phyloP scores from a whole-genome alignment of 2,888 invertebrate genomes.

The Sicus ferrugineus region DNA sequence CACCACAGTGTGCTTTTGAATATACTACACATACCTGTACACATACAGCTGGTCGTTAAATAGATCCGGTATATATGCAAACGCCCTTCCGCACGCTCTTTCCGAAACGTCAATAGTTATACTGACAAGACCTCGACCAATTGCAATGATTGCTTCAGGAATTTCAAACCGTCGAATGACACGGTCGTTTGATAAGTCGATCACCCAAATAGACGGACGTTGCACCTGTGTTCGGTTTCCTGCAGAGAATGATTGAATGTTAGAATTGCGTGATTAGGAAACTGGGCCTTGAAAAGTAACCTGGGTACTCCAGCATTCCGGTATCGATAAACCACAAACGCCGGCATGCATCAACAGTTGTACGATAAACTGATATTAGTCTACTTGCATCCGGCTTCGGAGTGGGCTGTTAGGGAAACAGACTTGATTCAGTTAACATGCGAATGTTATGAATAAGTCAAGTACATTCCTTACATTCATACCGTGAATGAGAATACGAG shows the following conservation, averaged over 20 bases:
- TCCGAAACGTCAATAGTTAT: conserved; percentile 72
- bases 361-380: conserved; percentile 76
- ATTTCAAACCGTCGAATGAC: conserved; percentile 69
- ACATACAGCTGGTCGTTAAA: conserved; percentile 59
- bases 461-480: too few relatives aligned
- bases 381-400: conserved; percentile 43
- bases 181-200: conserved; percentile 71
- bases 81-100: conserved; percentile 70
- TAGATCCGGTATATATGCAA: conserved; percentile 73
- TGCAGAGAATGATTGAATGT: conserved; percentile 33
- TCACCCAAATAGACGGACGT: conserved; percentile 72
- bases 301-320: conserved; percentile 74
- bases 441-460: neutral
- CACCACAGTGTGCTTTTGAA: neutral
- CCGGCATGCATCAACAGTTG: conserved; percentile 74
- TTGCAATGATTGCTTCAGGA: conserved; percentile 46
- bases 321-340: conserved; percentile 83
- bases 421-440: neutral
- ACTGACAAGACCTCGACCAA: conserved; percentile 70
- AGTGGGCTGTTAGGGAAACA: conserved; percentile 32
- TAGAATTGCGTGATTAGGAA: neutral
- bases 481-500: neutral
- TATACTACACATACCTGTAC: conserved; percentile 54
- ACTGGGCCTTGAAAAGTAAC: conserved; percentile 55
- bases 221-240: conserved; percentile 65